Evolutionary conservation across 2,888 invertebrate genomes (phyloP).

Genomic region (Drosophila bunnanda): DNA sequence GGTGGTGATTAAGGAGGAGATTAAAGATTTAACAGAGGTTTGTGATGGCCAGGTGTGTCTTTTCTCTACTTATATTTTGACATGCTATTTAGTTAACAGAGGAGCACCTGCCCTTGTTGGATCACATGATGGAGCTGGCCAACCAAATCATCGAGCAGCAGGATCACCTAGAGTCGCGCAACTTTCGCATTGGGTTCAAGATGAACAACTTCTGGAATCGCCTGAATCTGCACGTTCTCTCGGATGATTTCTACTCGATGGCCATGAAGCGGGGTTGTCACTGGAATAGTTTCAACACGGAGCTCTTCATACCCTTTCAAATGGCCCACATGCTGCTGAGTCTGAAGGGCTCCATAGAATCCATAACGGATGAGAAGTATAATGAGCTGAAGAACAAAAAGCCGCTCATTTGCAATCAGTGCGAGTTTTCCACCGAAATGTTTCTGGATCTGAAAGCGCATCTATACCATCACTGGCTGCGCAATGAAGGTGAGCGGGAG

Average conservation of each 20-base stretch:
- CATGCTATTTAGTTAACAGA: slow-evolving; percentile 45
- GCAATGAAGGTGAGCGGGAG: slow-evolving; percentile 17
- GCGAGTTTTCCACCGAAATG: slow-evolving; percentile 39
- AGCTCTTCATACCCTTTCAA: slow-evolving; percentile 53
- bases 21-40: slow-evolving; percentile 49
- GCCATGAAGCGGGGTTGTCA: slow-evolving; percentile 41
- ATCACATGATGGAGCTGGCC: slow-evolving; percentile 64
- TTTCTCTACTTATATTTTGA: not conserved
- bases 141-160: slow-evolving; percentile 55
- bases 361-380: slow-evolving; percentile 21
- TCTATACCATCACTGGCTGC: slow-evolving; percentile 55
- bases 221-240: slow-evolving; percentile 61
- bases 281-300: slow-evolving; percentile 69
- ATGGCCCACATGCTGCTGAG: slow-evolving; percentile 43
- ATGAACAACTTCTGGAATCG: slow-evolving; percentile 40
- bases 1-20: slow-evolving; percentile 50
- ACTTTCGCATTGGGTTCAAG: slow-evolving; percentile 66
- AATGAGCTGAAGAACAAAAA: slow-evolving; percentile 2
- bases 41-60: not conserved
- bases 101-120: slow-evolving; percentile 55
- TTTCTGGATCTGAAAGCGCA: slow-evolving; percentile 50
- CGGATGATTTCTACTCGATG: slow-evolving; percentile 57
- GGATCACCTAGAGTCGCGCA: slow-evolving; percentile 11
- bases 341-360: slow-evolving; percentile 48
- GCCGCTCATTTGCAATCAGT: slow-evolving; percentile 54